Conservation (phyloP, 2,113 vertebrate species). For the Hystrix brachyura region DNA sequence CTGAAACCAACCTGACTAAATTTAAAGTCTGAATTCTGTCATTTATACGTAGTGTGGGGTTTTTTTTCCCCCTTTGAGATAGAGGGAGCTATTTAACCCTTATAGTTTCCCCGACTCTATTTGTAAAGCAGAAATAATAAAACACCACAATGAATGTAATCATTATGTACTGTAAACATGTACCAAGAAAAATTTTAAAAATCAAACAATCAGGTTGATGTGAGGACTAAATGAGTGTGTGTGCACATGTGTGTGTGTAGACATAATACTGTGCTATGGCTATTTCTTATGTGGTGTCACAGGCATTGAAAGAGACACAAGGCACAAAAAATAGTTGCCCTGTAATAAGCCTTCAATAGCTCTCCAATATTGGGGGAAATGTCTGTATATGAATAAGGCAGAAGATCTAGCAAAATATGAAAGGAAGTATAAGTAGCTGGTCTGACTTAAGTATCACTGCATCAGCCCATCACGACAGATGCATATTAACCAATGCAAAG, state of each 20-base stretch:
- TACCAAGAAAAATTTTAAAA: neutral
- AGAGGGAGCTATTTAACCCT: neutral
- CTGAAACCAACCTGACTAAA: neutral
- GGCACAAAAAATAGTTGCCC: neutral
- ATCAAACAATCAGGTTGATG: neutral
- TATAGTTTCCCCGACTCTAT: neutral
- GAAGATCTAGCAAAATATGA: conserved; percentile 6
- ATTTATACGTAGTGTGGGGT: neutral
- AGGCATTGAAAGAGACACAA: conserved; percentile 5
- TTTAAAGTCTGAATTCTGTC: neutral
- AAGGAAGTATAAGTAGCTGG: neutral
- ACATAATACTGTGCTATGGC: neutral
- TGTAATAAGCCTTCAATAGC: neutral
- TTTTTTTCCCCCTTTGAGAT: neutral
- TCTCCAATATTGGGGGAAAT: neutral
- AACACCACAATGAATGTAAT: neutral
- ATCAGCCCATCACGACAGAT: neutral
- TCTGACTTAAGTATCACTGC: neutral
- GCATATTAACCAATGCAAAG: neutral
- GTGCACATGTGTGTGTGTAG: neutral
- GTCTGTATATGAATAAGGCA: neutral
- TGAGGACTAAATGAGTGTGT: neutral
- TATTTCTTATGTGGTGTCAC: neutral
- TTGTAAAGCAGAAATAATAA: conserved; percentile 10
- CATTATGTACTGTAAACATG: neutral